These are phyloP conservation scores for Bellardia bayeri DNA, from an alignment of 2,888 invertebrate genomes.

Conservation along the genomic window DNA sequence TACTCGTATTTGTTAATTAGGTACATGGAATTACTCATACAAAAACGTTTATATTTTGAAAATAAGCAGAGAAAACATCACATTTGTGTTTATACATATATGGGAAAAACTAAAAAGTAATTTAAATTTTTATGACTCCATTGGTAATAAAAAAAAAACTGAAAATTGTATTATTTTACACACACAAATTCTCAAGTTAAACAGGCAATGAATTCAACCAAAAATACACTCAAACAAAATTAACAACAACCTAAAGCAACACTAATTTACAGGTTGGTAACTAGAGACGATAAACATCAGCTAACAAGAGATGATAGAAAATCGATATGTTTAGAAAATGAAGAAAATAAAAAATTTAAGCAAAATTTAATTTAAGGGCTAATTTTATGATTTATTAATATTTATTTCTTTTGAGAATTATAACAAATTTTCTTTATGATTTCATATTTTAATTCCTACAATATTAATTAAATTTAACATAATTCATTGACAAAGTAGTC, in stretches of 20 bases:
- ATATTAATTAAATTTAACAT: background rate
- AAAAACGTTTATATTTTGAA: background rate
- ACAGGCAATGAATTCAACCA: slow-evolving; percentile 16
- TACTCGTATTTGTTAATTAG: too few relatives aligned
- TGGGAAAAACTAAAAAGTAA: slow-evolving; percentile 81
- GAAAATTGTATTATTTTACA: slow-evolving; percentile 38
- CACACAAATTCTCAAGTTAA: slow-evolving; percentile 43
- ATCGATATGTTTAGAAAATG: background rate
- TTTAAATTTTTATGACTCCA: slow-evolving; percentile 82
- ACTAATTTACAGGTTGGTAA: background rate
- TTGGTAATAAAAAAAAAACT: slow-evolving; percentile 76
- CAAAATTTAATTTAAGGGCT: too few relatives aligned
- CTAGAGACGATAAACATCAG: slow-evolving; percentile 1
- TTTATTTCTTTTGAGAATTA: too few relatives aligned
- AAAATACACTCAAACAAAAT: slow-evolving; percentile 36
- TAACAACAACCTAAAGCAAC: background rate
- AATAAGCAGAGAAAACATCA: background rate
- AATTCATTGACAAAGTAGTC: background rate
- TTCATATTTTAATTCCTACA: too few relatives aligned
- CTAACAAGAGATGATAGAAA: background rate
- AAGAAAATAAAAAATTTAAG: too few relatives aligned
- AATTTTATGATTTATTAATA: too few relatives aligned
- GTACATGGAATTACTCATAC: background rate
- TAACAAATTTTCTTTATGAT: too few relatives aligned
- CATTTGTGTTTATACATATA: slow-evolving; percentile 15